A percentile compares a stretch with the other conserved stretches of the same genome.
Evolutionary conservation across 2,797 vertebrate genomes (phyloP).

Genomic region (Paratrypauchen microcephalus): DNA sequence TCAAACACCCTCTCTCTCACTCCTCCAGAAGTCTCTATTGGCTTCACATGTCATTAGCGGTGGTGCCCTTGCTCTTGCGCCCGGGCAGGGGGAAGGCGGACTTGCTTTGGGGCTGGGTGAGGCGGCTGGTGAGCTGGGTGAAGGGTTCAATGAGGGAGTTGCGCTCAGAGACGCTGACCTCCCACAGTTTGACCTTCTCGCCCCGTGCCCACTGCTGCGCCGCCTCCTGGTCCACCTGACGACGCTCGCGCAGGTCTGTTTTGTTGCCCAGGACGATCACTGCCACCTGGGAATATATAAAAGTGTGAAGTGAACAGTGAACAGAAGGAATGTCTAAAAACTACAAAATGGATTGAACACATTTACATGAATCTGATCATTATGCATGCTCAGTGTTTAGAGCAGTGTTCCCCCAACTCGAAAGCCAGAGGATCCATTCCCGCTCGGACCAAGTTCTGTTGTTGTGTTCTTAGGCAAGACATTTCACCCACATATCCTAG

Average conservation of each 20-base stretch:
- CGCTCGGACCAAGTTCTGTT: no score
- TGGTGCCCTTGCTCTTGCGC: constrained; percentile 89
- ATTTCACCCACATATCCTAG: no score
- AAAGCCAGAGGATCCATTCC: no score
- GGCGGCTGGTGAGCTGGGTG: constrained; percentile 89
- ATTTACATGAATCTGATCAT: no score
- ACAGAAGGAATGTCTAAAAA: no score
- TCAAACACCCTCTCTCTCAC: neutral
- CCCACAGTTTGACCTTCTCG: constrained; percentile 94
- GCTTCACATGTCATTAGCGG: constrained; percentile 79
- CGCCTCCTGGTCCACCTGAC: constrained; percentile 87
- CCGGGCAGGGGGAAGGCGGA: constrained; percentile 91
- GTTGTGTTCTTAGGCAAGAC: no score
- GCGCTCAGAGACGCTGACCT: constrained; percentile 89
- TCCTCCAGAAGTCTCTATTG: neutral
- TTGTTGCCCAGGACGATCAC: constrained; percentile 94
- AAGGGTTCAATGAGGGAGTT: constrained; percentile 91
- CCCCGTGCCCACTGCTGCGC: constrained; percentile 91
- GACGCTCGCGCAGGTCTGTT: constrained; percentile 84
- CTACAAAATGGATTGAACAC: no score
- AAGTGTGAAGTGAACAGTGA: neutral
- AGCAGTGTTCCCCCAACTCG: no score
- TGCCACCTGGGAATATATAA: constrained; percentile 76
- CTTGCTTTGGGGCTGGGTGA: constrained; percentile 94
- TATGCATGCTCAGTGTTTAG: no score